Evolutionary conservation across 92 coral and sea anemone genomes (phyloP), one percentile per base, ranked within the genome.

Genomic region (Muricea muricata): DNA sequence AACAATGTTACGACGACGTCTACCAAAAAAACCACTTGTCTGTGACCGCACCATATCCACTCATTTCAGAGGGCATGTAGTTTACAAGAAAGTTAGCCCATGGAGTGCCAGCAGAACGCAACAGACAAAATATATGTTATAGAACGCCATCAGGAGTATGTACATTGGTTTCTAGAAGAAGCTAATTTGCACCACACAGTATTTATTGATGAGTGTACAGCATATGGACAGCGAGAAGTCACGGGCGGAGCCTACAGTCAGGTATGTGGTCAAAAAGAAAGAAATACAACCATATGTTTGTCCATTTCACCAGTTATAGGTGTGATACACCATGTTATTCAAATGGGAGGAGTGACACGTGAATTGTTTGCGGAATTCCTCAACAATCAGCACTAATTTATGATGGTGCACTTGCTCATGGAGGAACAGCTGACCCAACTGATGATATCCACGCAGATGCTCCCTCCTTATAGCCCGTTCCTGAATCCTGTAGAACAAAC

Each of bases 141-240:
- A 45, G 30, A 76, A 45, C 57, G 63, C 31, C 82, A 67, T 52
- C 45, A 8, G 28, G 71, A 73, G 18, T 79, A 57, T 46, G 84
- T 77, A 11, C 39, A 41, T 25, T 76, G 68, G 82, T 40, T 76
- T 6, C 50, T 76, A 12, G 35, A 56, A 56, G n/a, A n/a, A n/a
- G n/a, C n/a, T n/a, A n/a, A n/a, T n/a, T n/a, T n/a, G n/a, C n/a
- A n/a, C n/a, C n/a, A 61, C 78, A 14, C 47, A 42, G 41, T 71
- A 17, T 69, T 83, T 55, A 65, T 84, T 17, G 74, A 76, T 47
- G 88, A 84, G 40, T 84, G 84, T 66, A 79, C 84, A 55, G 65
- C 17, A 0, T 13, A 55, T 55, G n/a, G n/a, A n/a, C n/a, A n/a
- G n/a, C n/a, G n/a, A n/a, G n/a, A n/a, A n/a, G n/a, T n/a, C n/a